Evolutionary conservation across 2,113 vertebrate genomes (phyloP), one percentile per base, ranked within the genome.

Genomic region (Erythrocercus mccallii): DNA sequence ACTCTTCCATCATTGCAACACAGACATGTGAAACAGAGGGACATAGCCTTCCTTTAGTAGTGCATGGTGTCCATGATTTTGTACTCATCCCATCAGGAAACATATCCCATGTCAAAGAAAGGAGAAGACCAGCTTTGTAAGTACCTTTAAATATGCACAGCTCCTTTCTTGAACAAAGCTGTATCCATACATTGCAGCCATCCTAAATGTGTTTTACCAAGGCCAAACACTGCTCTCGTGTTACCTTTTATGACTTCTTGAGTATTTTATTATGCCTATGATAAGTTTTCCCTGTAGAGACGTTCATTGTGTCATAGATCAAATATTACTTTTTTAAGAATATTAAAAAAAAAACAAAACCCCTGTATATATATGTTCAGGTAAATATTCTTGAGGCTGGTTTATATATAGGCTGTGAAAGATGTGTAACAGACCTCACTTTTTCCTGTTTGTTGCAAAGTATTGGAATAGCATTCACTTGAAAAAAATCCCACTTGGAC

Each of bases 231-330:
- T 86, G 79, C 88, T 95, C 73, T 92, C 7, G 61, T 96, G 90
- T 95, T 90, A 35, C 25, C 94, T 97, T 96, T 95, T 93, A 86
- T 87, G 92, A 96, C 84, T 95, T 90, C 88, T 90, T 85, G 71
- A 88, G n/a, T 90, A 95, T 92, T 95, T 97, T 96, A 83, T 92
- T 94, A 95, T 93, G 86, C 81, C 93, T 88, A 53, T 70, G 33
- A 37, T 92, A 76, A 51, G 45, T 94, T 94, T 90, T 71, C 77
- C 89, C 94, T 73, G 94, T 94, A 94, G 96, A 96, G 87, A 83
- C 12, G 48, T 94, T 84, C 92, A 96, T 95, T 92, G 95, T 97
- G 96, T 92, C 95, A 95, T 93, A 97, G 97, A 96, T 82, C 93
- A 92, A 86, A 89, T 92, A 90, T 82, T 93, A 97, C 88, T 95